Evolutionary conservation across 2,113 vertebrate species (phyloP), one percentile per base, ranked within the genome.

Genomic region (Caranx melampygus): DNA sequence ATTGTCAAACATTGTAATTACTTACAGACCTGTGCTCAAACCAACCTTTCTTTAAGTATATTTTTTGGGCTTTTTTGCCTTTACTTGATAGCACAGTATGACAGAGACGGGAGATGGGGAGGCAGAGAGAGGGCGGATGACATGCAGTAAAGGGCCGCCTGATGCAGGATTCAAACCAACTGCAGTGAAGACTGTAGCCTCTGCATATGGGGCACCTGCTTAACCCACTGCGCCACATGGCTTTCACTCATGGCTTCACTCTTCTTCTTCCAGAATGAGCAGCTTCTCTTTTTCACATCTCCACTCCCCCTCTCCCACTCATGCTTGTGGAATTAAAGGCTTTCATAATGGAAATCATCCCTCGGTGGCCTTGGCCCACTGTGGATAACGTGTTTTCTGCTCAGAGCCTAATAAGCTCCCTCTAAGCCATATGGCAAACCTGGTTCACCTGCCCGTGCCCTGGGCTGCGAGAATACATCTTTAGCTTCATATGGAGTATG

Each of bases 371-470:
- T 60, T 60, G 73, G 78, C 78, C 84, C 88, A 62, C 82, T 84
- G 91, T 89, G 92, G 87, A 81, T 87, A 84, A 89, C 89, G 81
- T 86, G 85, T 89, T 89, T 90, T 76, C 84, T 82, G 81, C 85
- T 86, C 72, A 26, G 64, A 87, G 79, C 76, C 71, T 89, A 88
- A 93, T 92, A 91, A 92, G 79, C 81, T 82, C 49, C 66, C 82
- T 62, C 57, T 87, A 85, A 89, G 89, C 88, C 84, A 87, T 72
- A 78, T 81, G 82, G 85, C 26, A 49, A 64, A 66, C 88, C 4
- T 42, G 47, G 72, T 84, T 91, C 83, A 91, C 82, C 88, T 80
- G 79, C 60, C 63, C 67, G 51, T 10, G 33, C 71, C 60, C 61
- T 5, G 26, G 63, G 77, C 79, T 78, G 78, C 31, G 85, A 74